Base-by-base conservation (phyloP, 2,888 invertebrate genomes). In the Drosophila leonis region DNA sequence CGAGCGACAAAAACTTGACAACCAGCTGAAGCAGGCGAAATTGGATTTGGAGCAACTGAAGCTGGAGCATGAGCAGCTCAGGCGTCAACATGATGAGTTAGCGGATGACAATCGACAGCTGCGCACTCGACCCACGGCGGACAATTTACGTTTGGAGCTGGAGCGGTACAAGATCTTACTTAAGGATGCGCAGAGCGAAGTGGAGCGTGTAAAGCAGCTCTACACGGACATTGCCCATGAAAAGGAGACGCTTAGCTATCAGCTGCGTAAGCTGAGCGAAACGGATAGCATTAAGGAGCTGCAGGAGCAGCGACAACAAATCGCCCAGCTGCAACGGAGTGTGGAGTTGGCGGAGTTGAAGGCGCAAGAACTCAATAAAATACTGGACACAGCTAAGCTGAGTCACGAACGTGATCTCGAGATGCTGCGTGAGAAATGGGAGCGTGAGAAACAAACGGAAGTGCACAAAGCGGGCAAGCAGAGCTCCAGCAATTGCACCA, bases 171-270 rank as follows among this genome's bases (percentile, higher is more conserved):
- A 94, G 73, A 92, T 93, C 10, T 92, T 94, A 44, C 91, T 95
- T 0, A 94, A 94, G 55, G 94, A 94, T 63, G 93, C 94, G 2
- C 92, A 94, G 52, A 93, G 93, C 20, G 95, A 95, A 76, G 94
- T 94, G 44, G 93, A 94, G 4, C 94, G 95, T 6, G 88, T 95
- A 0, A 95, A 95, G 78, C 94, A 92, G 29, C 88, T 94, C 8
- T 95, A 94, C 68, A 93, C 93, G 56, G 92, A 95, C 91, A 95
- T 95, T 4, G 95, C 95, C 72, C 94, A 94, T 72, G 93, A 94
- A 8, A 94, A 95, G 54, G 95, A 95, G 65, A 90, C 94, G n/a
- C 92, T 95, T 6, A 92, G 94, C 29, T 94, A 94, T 72, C 94
- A 95, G 84, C 86, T 95, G 46, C 94, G 94, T 77, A 94, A 95